Evolutionary conservation across 2,888 invertebrate genomes (phyloP).

Genomic region (Volucella zonaria): DNA sequence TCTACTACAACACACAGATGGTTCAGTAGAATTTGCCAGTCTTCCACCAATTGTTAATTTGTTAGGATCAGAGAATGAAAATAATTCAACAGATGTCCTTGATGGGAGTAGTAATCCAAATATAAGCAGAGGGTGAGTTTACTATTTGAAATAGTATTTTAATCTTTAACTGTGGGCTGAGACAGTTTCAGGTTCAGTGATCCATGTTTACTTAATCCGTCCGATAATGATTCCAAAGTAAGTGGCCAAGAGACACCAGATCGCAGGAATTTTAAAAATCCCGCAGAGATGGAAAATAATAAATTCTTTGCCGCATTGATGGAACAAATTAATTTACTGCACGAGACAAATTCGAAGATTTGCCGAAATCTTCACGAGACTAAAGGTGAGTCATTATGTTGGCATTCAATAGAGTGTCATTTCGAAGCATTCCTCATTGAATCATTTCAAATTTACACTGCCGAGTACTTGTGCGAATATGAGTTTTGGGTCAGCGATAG

Average conservation of each 20-base stretch:
- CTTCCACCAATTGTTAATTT: slow-evolving; percentile 87
- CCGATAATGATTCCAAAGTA: slow-evolving; percentile 82
- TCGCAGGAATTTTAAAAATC: slow-evolving; percentile 77
- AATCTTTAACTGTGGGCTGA: slow-evolving; percentile 51
- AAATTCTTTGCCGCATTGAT: slow-evolving; percentile 84
- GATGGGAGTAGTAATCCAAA: slow-evolving; percentile 82
- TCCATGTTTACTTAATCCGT: slow-evolving; percentile 82
- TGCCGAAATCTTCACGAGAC: slow-evolving; percentile 89
- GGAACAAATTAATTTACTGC: slow-evolving; percentile 88
- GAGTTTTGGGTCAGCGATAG: background rate
- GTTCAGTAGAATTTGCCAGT: slow-evolving; percentile 85
- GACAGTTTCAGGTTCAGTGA: slow-evolving; percentile 82
- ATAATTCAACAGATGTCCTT: slow-evolving; percentile 80
- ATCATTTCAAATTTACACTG: slow-evolving; percentile 48
- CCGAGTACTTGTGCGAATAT: slow-evolving; percentile 32
- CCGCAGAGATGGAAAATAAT: slow-evolving; percentile 79
- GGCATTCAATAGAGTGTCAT: background rate
- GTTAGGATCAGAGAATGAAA: slow-evolving; percentile 80
- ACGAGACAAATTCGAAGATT: slow-evolving; percentile 89
- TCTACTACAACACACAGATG: slow-evolving; percentile 77
- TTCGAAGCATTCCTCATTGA: slow-evolving; percentile 4
- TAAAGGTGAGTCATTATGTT: slow-evolving; percentile 84
- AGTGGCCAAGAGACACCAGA: slow-evolving; percentile 82
- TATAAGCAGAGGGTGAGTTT: slow-evolving; percentile 79
- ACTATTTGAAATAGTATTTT: background rate